Base-by-base conservation (phyloP, 2,888 invertebrate genomes). In the Axea sp. region DNA sequence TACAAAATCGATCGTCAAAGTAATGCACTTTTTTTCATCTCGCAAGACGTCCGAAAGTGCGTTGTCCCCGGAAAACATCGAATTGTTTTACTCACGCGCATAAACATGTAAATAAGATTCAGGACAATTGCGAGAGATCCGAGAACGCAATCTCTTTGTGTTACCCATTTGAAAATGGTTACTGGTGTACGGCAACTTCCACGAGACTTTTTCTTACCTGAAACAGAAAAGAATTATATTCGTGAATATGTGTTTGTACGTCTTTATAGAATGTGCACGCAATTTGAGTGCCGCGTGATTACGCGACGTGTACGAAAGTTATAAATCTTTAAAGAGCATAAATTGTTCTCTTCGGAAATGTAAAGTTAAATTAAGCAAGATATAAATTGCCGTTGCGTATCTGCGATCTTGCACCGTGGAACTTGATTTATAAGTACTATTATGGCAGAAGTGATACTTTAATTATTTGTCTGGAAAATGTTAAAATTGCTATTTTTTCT, bases 131-230 rank as follows among this genome's bases (percentile, higher is more conserved):
- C 47, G 19, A 30, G 22, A 8, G 39, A 15, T 30, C 11, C n/a
- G 12, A 26, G 24, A 17, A 19, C 31, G 15, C 8, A 11, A 39
- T n/a, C n/a, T n/a, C 12, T 22, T 22, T n/a, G 12, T 14, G 26
- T 67, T 47, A 67, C 55, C 57, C 22, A 47, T 67, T 57, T 35
- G 9, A 8, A 39, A 47, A 39, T 12, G 45, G 47, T 28, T 41
- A 9, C 12, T 17, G 15, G 9, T 14, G 8, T 19, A 28, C 3
- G 1, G 14, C 1, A 3, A 4, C 4, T 12, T 6, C 19, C 17
- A 17, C 8, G 26, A 43, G 53, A 17, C 33, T 22, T 17, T 22
- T 4, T 14, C 83, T 78, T 81, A 84, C 84, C 83, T 83, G 81
- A n/a, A 83, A 83, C 82, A 83, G 43, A 83, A 77, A 80, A 60